Evolutionary conservation across 2,113 vertebrate species (phyloP).

Genomic region (Cephalopholis sonnerati): DNA sequence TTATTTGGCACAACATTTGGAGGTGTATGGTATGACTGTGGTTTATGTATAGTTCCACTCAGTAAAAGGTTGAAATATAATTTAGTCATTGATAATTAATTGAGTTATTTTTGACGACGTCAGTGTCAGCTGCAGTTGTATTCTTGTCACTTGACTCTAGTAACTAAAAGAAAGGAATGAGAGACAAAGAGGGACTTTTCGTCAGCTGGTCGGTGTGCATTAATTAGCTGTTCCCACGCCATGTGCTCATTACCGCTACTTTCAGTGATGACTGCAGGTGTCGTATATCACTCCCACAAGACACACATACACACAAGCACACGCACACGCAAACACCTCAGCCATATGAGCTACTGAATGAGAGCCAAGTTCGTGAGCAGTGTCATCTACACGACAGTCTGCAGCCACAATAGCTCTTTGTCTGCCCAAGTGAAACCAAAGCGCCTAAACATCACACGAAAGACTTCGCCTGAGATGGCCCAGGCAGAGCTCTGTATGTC

Average conservation of each 20-base stretch:
- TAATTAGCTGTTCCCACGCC: constrained; percentile 59
- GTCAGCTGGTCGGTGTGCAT: constrained; percentile 22
- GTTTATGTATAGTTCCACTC: too few relatives aligned
- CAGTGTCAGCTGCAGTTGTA: background rate
- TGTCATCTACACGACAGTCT: constrained; percentile 37
- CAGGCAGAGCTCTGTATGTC: background rate
- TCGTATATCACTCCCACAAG: constrained; percentile 53
- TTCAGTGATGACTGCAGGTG: constrained; percentile 40
- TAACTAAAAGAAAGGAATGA: background rate
- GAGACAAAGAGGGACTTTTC: background rate
- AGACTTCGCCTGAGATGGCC: background rate
- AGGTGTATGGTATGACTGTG: too few relatives aligned
- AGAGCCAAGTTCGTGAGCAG: constrained; percentile 16
- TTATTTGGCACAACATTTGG: too few relatives aligned
- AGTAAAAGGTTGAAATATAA: background rate
- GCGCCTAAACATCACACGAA: constrained; percentile 10
- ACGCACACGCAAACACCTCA: constrained; percentile 10
- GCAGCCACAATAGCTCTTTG: constrained; percentile 47
- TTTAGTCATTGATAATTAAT: too few relatives aligned
- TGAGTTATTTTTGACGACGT: background rate
- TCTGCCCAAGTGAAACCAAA: constrained; percentile 38
- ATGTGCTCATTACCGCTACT: constrained; percentile 16
- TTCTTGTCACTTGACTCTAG: background rate
- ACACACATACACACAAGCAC: constrained; percentile 5
- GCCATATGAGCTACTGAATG: constrained; percentile 16